These are phyloP conservation scores for Microtus montanus DNA, from an alignment of 2,113 vertebrate species.

Conservation along the genomic window DNA sequence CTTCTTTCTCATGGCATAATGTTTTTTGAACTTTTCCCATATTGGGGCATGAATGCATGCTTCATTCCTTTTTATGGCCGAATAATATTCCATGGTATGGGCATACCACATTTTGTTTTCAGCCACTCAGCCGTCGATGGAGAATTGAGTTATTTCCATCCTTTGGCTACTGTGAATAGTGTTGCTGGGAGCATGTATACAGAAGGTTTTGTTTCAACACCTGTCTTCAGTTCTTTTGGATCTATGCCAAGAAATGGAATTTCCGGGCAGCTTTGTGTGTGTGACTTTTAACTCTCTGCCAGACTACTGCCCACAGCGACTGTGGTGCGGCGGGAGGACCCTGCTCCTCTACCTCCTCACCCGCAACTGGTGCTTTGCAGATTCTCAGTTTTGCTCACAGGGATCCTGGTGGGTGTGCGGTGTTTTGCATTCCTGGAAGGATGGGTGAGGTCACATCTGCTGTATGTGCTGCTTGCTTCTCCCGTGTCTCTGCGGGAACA, in stretches of 20 bases:
- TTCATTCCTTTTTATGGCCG: background rate
- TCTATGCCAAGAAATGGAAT: too few relatives aligned
- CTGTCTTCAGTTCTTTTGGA: background rate
- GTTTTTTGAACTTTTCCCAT: background rate
- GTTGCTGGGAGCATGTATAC: accelerated
- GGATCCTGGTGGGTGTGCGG: accelerated
- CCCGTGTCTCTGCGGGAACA: accelerated
- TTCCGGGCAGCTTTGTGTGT: background rate
- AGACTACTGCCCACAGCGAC: accelerated
- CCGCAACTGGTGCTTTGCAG: accelerated
- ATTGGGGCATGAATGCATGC: accelerated
- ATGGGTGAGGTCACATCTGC: accelerated
- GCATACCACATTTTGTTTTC: background rate
- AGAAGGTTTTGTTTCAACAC: background rate
- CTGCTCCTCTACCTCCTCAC: accelerated
- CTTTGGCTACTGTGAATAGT: accelerated
- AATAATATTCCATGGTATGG: background rate
- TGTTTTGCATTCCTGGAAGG: accelerated
- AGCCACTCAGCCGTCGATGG: accelerated
- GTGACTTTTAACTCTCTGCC: background rate
- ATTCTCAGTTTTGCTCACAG: accelerated
- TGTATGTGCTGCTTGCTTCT: accelerated
- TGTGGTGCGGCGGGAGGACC: accelerated
- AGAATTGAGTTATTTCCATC: background rate
- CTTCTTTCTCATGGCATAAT: too few relatives aligned